These are phyloP conservation scores for Sciurus niger DNA, from an alignment of 2,113 vertebrate species.

Conservation along the genomic window DNA sequence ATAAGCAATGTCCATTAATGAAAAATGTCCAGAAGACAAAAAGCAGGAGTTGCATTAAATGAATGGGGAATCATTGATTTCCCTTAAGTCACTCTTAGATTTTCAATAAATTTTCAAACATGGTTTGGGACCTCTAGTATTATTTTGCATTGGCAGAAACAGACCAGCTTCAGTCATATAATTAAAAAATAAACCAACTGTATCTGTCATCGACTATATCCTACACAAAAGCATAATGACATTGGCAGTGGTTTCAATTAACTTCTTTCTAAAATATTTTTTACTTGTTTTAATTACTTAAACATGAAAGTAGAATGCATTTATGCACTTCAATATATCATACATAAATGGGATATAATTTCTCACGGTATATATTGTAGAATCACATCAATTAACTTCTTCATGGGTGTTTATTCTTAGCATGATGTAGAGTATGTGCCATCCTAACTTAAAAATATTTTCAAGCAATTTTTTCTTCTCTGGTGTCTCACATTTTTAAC, in stretches of 20 bases:
- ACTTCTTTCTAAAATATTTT: background rate
- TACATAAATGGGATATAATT: too few species aligned
- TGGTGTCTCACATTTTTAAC: background rate
- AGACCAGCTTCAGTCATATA: background rate
- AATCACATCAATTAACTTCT: background rate
- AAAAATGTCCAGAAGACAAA: conserved; percentile 14
- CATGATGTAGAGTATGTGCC: background rate
- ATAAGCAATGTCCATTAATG: background rate
- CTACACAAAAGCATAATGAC: background rate
- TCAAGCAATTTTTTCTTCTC: background rate
- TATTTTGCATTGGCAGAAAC: conserved; percentile 12
- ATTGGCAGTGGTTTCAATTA: background rate
- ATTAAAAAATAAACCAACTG: conserved; percentile 28
- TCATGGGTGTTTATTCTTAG: background rate
- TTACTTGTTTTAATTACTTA: too few species aligned
- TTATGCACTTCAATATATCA: too few species aligned
- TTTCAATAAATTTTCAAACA: conserved; percentile 59
- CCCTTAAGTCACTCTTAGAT: background rate
- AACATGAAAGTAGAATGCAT: too few species aligned
- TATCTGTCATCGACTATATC: background rate
- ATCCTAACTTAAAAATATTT: background rate
- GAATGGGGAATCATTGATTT: background rate
- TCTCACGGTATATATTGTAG: too few species aligned
- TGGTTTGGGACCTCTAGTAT: background rate
- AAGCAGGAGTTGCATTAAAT: background rate